Conservation (phyloP, 2,888 invertebrate species). For the Phyllotreta striolata region DNA sequence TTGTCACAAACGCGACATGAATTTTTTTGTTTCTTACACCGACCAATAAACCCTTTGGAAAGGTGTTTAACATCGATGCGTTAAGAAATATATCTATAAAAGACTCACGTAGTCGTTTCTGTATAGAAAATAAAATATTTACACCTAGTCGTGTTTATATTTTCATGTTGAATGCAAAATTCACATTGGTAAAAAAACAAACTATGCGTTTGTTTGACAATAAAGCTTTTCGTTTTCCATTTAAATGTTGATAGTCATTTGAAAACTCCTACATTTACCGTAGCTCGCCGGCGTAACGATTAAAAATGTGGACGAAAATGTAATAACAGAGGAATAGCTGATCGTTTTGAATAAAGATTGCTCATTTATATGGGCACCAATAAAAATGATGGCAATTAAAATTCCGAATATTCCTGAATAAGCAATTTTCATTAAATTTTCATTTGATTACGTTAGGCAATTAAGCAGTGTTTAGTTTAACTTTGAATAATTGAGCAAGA, state of each 20-base stretch:
- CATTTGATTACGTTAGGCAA: not conserved
- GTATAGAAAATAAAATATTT: too few relatives aligned
- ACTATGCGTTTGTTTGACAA: too few relatives aligned
- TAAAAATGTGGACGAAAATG: not conserved
- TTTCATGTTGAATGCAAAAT: too few relatives aligned
- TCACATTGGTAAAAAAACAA: too few relatives aligned
- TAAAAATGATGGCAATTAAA: not conserved
- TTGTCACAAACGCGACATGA: not conserved
- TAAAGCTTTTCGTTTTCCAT: too few relatives aligned
- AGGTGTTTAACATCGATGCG: too few relatives aligned
- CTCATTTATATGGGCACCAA: slow-evolving; percentile 1
- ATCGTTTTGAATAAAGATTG: slow-evolving; percentile 8
- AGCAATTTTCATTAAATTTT: slow-evolving; percentile 2
- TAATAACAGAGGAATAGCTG: slow-evolving; percentile 5
- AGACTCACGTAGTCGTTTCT: too few relatives aligned
- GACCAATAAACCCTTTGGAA: too few relatives aligned
- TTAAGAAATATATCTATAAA: too few relatives aligned
- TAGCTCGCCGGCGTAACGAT: not conserved
- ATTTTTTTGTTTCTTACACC: not conserved
- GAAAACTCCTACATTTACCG: too few relatives aligned
- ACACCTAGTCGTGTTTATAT: too few relatives aligned
- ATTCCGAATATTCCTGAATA: slow-evolving; percentile 5
- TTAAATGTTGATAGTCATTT: too few relatives aligned
- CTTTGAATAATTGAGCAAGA: slow-evolving; percentile 3
- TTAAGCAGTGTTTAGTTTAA: not conserved